These are phyloP conservation scores for Dissostichus mawsoni DNA, from an alignment of 2,113 vertebrate genomes.

Conservation along the genomic window DNA sequence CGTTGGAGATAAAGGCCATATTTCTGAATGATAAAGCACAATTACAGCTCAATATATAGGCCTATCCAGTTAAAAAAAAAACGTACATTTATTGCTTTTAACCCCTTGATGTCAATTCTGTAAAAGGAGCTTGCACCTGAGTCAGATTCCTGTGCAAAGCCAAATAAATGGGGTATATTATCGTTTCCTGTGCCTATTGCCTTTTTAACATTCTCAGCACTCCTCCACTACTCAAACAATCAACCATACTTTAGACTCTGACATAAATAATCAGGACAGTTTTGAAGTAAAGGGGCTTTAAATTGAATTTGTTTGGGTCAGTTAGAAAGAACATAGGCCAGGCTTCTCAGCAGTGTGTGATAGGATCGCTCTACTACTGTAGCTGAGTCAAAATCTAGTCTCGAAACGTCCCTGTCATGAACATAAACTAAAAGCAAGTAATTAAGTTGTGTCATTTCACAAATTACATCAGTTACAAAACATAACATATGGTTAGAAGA, in stretches of 20 bases:
- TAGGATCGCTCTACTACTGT: background rate
- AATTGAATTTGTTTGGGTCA: constrained; percentile 9
- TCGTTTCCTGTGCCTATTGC: background rate
- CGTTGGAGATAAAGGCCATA: background rate
- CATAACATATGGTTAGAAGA: background rate
- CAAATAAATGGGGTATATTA: constrained; percentile 38
- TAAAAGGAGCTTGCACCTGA: background rate
- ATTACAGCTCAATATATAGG: background rate
- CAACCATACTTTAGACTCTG: background rate
- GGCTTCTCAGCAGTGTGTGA: constrained; percentile 10
- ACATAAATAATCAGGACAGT: constrained; percentile 28
- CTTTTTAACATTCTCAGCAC: constrained; percentile 22
- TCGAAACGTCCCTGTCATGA: background rate
- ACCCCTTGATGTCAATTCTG: background rate
- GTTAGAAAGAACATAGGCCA: background rate
- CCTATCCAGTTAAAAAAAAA: background rate
- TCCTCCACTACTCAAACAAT: constrained; percentile 46
- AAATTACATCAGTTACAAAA: constrained; percentile 3
- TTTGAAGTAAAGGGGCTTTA: constrained; percentile 17
- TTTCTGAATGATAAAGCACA: background rate
- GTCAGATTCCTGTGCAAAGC: constrained; percentile 45
- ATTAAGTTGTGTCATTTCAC: background rate
- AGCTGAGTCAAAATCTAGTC: constrained; percentile 6
- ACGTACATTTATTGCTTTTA: constrained; percentile 24
- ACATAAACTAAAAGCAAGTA: background rate